These are phyloP conservation scores for Oppia nitens DNA, from an alignment of 1,140 invertebrate species.

Conservation along the genomic window DNA sequence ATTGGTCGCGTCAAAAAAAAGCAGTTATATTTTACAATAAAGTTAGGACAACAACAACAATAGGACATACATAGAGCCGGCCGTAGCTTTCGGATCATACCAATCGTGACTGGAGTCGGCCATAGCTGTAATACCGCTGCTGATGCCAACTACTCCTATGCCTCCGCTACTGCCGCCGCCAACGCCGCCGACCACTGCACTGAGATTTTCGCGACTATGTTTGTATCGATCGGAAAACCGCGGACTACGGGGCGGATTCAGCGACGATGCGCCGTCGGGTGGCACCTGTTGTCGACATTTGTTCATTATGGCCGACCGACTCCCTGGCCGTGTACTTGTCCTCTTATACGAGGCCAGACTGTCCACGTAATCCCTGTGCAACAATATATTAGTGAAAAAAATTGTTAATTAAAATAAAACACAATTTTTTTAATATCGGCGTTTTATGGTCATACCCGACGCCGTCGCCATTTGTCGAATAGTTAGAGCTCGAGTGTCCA, in stretches of 20 bases:
- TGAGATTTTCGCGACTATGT: background rate
- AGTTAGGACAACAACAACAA: no score
- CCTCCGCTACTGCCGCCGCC: no score
- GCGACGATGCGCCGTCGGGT: conserved; percentile 22
- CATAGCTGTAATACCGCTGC: background rate
- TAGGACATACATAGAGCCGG: conserved; percentile 1
- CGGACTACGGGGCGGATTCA: conserved; percentile 20
- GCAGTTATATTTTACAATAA: no score
- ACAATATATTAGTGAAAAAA: background rate
- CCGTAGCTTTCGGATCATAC: background rate
- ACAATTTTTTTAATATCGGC: background rate
- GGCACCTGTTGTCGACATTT: conserved; percentile 20
- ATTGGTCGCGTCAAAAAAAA: no score
- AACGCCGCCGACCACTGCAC: background rate
- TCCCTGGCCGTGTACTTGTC: background rate
- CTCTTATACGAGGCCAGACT: conserved; percentile 15
- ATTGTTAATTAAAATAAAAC: background rate
- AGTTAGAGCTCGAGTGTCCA: conserved; percentile 20
- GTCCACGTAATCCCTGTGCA: conserved; percentile 18
- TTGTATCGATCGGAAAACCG: conserved; percentile 13
- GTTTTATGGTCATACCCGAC: conserved; percentile 11
- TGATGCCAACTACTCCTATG: no score
- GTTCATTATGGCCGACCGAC: background rate
- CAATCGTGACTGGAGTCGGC: background rate
- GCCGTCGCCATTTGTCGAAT: conserved; percentile 20